Conservation (phyloP, 2,888 invertebrate genomes). For the Electrophaes corylata region DNA sequence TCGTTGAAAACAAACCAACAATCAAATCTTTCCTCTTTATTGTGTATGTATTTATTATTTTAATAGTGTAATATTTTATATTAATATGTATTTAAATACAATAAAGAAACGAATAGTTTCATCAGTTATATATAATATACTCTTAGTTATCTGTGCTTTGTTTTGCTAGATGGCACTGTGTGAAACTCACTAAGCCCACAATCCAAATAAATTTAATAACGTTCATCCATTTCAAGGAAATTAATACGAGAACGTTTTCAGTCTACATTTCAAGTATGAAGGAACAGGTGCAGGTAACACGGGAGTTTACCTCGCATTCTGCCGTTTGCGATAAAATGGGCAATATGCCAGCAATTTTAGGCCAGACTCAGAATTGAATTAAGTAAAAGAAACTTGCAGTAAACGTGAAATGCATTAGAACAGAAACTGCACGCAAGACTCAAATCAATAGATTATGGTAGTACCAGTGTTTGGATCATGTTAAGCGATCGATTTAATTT, state of each 20-base stretch:
- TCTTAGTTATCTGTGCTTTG: too few relatives aligned
- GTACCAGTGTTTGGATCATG: neutral
- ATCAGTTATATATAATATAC: too few relatives aligned
- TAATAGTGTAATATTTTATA: too few relatives aligned
- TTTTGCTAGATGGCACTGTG: too few relatives aligned
- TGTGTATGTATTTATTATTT: too few relatives aligned
- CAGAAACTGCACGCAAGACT: neutral
- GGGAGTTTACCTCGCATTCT: neutral
- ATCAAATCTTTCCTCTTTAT: too few relatives aligned
- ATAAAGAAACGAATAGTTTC: too few relatives aligned
- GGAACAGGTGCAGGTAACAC: constrained; percentile 5
- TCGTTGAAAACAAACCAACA: too few relatives aligned
- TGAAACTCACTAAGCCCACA: neutral
- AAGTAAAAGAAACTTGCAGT: constrained; percentile 4
- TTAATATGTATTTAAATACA: too few relatives aligned
- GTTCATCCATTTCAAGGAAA: neutral
- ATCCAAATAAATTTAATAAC: neutral
- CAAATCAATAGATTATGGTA: neutral
- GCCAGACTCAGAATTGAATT: constrained; percentile 4
- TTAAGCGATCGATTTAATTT: neutral
- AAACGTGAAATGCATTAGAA: constrained; percentile 9
- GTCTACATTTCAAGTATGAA: neutral
- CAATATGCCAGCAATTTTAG: constrained; percentile 17
- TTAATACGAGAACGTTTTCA: neutral
- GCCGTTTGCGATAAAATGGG: constrained; percentile 11